Base-by-base conservation (phyloP, 2,113 vertebrate species). In the Protomyctophum bolini region DNA sequence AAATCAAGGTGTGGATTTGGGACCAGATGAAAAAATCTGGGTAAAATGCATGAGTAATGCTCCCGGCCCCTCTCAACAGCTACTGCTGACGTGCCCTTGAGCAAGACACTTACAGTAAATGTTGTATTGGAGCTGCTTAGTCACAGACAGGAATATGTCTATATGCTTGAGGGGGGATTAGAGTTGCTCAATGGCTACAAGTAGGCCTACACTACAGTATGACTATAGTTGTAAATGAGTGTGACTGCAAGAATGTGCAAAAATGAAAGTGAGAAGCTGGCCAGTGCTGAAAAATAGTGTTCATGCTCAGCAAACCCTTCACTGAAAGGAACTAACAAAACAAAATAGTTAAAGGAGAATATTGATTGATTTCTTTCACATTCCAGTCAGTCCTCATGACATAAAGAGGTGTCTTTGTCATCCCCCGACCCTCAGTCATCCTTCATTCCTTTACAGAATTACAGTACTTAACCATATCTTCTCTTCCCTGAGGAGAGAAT, bases 341-440 rank as follows among this genome's bases (percentile, higher is more conserved):
- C 66, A 58, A 33, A 70, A 47, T 12, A 12, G 45, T 63, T 63
- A 74, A 56, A 55, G 58, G 63, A 55, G 65, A 75, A 68, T 49
- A 29, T 48, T 57, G 69, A 48, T 33, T 58, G 75, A 74, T 83
- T 66, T 70, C 62, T 73, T 83, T 83, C 63, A 77, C 29, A 62
- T 56, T 58, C 10, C 51, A 10, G 11, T 54, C 10, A 29, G 33
- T 29, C 3, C 15, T 8, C 15, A 58, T 29, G 21, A 11, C 12
- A 77, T 83, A 79, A 83, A 77, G 64, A 10, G 7, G 28, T 47
- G 50, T 46, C 21, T 67, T 71, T 63, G 10, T 60, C 21, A 57
- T 57, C 52, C 48, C 58, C 50, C 59, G 59, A 10, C 54, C 58
- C 51, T 41, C 3, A 6, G 33, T 41, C 33, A 41, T 41, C 33